Percentiles rank a stretch among this genome's conserved stretches.
Conservation (phyloP, 2,888 invertebrate genomes). For the Linnaemya tessellans region DNA sequence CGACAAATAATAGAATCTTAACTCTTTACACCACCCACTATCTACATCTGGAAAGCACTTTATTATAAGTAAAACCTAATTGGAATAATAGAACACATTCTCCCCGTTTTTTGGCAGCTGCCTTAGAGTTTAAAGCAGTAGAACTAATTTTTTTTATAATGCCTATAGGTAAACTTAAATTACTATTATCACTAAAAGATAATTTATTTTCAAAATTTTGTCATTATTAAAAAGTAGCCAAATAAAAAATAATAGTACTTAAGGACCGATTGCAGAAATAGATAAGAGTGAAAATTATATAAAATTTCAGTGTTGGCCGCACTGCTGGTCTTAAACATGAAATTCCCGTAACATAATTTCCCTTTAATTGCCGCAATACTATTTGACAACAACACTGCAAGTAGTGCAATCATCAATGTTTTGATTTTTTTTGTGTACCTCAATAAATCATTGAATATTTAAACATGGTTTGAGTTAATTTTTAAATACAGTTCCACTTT, state of each 20-base stretch:
- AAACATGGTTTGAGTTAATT: no score
- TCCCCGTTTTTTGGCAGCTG: slow-evolving; percentile 26
- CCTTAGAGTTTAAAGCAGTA: slow-evolving; percentile 15
- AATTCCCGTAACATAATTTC: no score
- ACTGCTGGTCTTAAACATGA: no score
- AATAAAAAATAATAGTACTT: slow-evolving; percentile 22
- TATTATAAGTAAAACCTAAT: slow-evolving; percentile 34
- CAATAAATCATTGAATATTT: no score
- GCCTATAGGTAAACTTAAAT: slow-evolving; percentile 26
- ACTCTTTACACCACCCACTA: slow-evolving; percentile 48
- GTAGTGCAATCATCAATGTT: no score
- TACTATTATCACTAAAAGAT: slow-evolving; percentile 26
- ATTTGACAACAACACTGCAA: no score
- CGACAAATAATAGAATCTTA: slow-evolving; percentile 40
- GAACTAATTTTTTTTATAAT: slow-evolving; percentile 12
- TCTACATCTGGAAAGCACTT: slow-evolving; percentile 42
- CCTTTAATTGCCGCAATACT: no score
- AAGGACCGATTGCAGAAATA: background rate
- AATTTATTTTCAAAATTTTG: slow-evolving; percentile 35
- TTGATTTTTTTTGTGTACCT: no score
- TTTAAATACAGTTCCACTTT: no score
- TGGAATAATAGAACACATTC: slow-evolving; percentile 15
- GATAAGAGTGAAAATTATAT: background rate
- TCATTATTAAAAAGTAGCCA: slow-evolving; percentile 15
- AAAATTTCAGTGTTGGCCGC: no score